phyloP scores from a whole-genome alignment of 2,113 vertebrate species.

The Bufo gargarizans region DNA sequence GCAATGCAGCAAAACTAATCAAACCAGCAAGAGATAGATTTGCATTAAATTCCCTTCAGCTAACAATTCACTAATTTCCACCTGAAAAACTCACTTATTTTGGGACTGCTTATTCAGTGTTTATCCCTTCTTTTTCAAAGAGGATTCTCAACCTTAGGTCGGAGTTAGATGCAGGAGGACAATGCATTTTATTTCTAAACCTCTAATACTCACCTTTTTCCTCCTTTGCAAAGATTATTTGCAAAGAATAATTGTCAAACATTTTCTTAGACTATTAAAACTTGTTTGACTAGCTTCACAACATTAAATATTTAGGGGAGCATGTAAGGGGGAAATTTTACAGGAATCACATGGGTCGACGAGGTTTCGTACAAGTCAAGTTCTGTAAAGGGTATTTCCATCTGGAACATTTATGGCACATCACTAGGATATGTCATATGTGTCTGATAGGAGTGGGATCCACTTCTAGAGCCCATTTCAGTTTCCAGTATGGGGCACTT shows the following conservation, averaged over 20 bases:
- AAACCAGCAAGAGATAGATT: constrained; percentile 21
- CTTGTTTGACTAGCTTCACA: neutral
- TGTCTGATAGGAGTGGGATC: too few species aligned
- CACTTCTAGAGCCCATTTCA: too few species aligned
- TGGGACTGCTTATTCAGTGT: neutral
- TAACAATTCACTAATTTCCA: neutral
- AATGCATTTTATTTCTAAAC: neutral
- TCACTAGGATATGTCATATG: too few species aligned
- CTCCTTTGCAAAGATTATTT: neutral
- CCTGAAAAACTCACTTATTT: constrained; percentile 16
- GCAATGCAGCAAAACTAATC: constrained; percentile 11
- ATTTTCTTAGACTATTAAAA: neutral
- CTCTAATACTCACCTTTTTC: neutral
- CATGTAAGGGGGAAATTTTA: neutral
- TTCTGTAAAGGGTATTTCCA: neutral
- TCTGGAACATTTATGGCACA: too few species aligned
- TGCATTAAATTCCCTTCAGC: constrained; percentile 21
- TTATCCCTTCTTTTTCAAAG: neutral
- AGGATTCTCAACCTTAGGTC: neutral
- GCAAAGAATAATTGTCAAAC: neutral
- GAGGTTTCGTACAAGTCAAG: neutral
- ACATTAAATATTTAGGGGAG: neutral
- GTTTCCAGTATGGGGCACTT: too few species aligned
- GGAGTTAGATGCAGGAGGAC: neutral
- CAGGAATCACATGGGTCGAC: neutral